phyloP scores from a whole-genome alignment of 2,113 vertebrate species.

The Microcebus griseorufus region DNA sequence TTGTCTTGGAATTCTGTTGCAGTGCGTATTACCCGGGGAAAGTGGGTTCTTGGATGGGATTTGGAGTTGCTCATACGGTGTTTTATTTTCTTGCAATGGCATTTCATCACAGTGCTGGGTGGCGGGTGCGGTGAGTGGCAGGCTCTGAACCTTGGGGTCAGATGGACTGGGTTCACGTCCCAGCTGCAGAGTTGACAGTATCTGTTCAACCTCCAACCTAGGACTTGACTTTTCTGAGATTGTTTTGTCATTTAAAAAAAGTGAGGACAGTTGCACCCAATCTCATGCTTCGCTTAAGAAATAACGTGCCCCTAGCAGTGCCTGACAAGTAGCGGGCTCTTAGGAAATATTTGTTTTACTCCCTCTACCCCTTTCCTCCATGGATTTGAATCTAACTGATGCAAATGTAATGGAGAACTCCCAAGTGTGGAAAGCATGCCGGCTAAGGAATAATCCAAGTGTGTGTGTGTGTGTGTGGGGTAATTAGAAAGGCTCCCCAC shows the following conservation, averaged over 20 bases:
- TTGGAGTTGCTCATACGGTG: neutral
- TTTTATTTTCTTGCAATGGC: neutral
- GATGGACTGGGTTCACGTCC: neutral
- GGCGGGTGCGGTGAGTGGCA: neutral
- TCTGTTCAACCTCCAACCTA: neutral
- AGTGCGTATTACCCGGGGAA: neutral
- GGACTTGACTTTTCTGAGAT: neutral
- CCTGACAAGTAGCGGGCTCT: neutral
- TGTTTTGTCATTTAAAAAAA: neutral
- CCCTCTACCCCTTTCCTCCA: neutral
- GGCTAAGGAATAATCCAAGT: neutral
- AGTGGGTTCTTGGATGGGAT: neutral
- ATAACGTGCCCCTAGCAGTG: neutral
- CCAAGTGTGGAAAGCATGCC: neutral
- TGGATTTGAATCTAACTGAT: neutral
- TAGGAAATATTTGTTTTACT: neutral
- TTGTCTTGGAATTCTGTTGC: neutral
- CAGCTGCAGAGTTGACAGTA: neutral
- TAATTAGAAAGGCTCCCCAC: neutral
- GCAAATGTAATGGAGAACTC: neutral
- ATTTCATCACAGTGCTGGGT: neutral
- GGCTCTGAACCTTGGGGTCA: neutral
- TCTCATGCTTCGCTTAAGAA: neutral
- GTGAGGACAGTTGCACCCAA: neutral
- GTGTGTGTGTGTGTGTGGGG: neutral